Percentiles rank a stretch among this genome's conserved stretches.
Conservation (phyloP, 2,888 invertebrate genomes). For the Chrysolina oricalcia region DNA sequence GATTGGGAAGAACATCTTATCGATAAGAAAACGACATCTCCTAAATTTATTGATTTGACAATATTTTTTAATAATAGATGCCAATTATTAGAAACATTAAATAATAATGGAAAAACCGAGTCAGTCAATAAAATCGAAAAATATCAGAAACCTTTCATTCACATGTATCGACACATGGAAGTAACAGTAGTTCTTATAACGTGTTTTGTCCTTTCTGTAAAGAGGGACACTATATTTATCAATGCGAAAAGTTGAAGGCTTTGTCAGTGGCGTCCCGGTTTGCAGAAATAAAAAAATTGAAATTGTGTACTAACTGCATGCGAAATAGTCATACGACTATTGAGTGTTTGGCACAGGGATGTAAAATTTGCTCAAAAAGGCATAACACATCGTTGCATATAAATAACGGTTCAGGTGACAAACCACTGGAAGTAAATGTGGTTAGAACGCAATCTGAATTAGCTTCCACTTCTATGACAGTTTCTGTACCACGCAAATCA, state of each 20-base stretch:
- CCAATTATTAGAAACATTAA: conserved; percentile 19
- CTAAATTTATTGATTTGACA: neutral
- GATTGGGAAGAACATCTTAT: conserved; percentile 21
- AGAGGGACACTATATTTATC: conserved; percentile 7
- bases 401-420: neutral
- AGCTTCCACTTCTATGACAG: neutral
- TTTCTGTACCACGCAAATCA: neutral
- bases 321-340: conserved; percentile 1
- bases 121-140: neutral
- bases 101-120: neutral
- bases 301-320: conserved; percentile 30
- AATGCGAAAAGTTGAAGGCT: conserved; percentile 12
- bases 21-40: neutral
- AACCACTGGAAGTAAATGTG: neutral
- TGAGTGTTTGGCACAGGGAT: conserved; percentile 11
- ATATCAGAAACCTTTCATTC: neutral
- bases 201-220: conserved; percentile 11
- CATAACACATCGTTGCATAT: conserved; percentile 26
- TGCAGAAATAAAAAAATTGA: conserved; percentile 28
- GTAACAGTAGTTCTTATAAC: neutral
- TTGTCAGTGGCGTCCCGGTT: conserved; percentile 12
- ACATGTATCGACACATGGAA: neutral
- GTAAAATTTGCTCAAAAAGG: conserved; percentile 28
- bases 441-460: neutral
- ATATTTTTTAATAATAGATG: conserved; percentile 22